phyloP scores from a whole-genome alignment of 2,888 invertebrate genomes.

The Standfussiana lucernea region DNA sequence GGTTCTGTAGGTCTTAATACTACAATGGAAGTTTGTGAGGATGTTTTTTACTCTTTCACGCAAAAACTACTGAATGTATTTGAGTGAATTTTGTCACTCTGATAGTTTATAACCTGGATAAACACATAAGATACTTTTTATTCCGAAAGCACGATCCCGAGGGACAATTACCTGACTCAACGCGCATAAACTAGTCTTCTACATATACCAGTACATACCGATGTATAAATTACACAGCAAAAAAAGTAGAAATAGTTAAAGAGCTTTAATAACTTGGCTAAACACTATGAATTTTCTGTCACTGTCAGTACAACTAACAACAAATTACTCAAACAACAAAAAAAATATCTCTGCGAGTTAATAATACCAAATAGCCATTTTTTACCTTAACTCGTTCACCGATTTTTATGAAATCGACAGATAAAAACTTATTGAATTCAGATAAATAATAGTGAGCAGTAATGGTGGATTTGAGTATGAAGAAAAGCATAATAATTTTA shows the following conservation, averaged over 20 bases:
- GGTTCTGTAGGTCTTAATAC: too few species aligned
- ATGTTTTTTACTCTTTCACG: neutral
- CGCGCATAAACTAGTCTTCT: too few species aligned
- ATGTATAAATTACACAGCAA: too few species aligned
- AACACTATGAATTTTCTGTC: neutral
- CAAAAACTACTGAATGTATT: neutral
- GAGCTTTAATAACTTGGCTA: neutral
- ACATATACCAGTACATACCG: too few species aligned
- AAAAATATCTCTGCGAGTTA: neutral
- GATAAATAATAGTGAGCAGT: neutral
- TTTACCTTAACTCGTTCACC: constrained; percentile 2
- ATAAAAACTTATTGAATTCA: neutral
- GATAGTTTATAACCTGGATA: neutral
- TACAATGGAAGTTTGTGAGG: too few species aligned
- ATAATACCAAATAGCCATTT: neutral
- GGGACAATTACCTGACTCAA: too few species aligned
- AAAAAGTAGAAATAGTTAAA: neutral
- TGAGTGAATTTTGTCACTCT: neutral
- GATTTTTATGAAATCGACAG: neutral
- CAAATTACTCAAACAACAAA: neutral
- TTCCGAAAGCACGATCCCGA: too few species aligned
- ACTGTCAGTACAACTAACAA: neutral
- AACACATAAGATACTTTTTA: too few species aligned
- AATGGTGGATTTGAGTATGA: constrained; percentile 4
- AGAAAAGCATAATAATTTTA: constrained; percentile 24